Evolutionary conservation across 1,140 invertebrate genomes (phyloP), one percentile per base, ranked within the genome.

Genomic region (Mesaphorura yosii): DNA sequence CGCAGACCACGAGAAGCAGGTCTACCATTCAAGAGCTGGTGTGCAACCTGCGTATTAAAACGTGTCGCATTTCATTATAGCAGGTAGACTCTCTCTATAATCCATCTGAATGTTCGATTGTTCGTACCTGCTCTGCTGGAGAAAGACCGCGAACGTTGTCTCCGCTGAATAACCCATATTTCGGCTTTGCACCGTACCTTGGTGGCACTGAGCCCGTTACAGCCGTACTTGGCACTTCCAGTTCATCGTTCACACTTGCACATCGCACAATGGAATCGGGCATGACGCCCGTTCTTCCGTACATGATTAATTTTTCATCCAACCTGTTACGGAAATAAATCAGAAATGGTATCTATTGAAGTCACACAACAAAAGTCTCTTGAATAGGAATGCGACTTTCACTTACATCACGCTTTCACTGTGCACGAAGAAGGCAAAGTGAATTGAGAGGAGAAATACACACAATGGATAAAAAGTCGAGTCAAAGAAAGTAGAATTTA

Each of bases 1-100:
- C 60, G 57, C 0, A 62, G 57, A 5, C 60, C 60, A 51, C 55
- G 59, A 17, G 51, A 40, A 14, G 55, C 58, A 6, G 60, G 60
- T 25, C 54, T 50, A 7, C 60, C 60, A 48, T 59, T 62, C 28
- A 62, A 46, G 10, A 62, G 44, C 38, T 62, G 60, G 55, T 62
- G 57, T 6, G 60, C 60, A n/a, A 62, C 55, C 60, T 62, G 39
- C n/a, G 12, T 52, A 34, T 51, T 23, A 39, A n/a, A 46, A 28
- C n/a, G n/a, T n/a, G n/a, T n/a, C n/a, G n/a, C n/a, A n/a, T n/a
- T n/a, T n/a, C 17, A 25, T 31, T 48, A 25, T 15, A 22, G 22
- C 7, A 17, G 7, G 6, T 7, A 46, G 7, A 25, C 19, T 7
- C 7, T 5, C 7, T 10, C 12, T 20, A 25, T 46, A 10, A 7